phyloP scores from a whole-genome alignment of 2,113 vertebrate species.

The Bombycilla garrulus region DNA sequence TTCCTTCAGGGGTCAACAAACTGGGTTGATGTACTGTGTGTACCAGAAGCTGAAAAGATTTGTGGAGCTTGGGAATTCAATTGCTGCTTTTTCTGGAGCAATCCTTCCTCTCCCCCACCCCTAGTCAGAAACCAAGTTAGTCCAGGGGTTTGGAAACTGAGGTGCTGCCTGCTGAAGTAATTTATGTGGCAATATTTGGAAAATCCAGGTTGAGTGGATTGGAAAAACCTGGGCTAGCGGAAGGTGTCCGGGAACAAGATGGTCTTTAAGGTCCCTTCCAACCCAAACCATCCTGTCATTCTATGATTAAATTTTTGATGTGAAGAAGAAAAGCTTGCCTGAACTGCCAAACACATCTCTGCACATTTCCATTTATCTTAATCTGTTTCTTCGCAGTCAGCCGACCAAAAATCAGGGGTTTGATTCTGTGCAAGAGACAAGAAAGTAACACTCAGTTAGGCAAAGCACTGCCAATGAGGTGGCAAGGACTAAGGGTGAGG shows the following conservation, averaged over 20 bases:
- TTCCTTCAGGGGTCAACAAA: slow-evolving; percentile 30
- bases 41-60: neutral
- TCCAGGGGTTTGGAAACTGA: neutral
- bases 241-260: neutral
- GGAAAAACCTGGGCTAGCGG: neutral
- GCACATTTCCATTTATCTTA: neutral
- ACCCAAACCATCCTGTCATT: neutral
- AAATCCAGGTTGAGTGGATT: neutral
- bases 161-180: neutral
- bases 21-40: neutral
- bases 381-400: neutral
- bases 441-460: rapidly evolving
- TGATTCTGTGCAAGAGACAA: neutral
- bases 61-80: neutral
- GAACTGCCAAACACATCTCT: neutral
- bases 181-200: neutral
- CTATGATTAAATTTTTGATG: neutral
- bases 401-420: neutral
- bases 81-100: neutral
- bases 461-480: neutral
- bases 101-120: neutral
- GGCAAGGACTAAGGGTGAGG: neutral
- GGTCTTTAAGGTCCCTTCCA: neutral
- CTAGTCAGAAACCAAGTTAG: neutral
- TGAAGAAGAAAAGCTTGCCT: neutral